Percentiles rank a stretch among this genome's conserved stretches.
Conservation (phyloP, 37 sponge, comb jelly and placozoan genomes). For the Halichondria panicea region DNA sequence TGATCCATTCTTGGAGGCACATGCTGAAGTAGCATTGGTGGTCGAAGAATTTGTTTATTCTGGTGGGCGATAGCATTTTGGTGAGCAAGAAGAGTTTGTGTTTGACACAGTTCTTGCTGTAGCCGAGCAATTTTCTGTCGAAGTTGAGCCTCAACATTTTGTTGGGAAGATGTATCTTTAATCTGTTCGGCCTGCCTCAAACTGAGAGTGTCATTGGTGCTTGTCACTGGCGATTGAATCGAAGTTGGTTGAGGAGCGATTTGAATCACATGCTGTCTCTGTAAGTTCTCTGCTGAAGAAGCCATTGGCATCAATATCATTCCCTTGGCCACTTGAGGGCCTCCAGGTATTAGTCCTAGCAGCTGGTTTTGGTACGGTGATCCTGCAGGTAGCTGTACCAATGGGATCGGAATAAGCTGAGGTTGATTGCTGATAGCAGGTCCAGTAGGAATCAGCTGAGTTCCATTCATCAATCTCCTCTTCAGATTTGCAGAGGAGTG, state of each 20-base stretch:
- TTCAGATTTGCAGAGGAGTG: background rate
- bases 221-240: background rate
- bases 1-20: background rate
- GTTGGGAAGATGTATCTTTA: too few species aligned
- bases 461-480: background rate
- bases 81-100: too few species aligned
- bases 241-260: background rate
- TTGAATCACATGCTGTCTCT: background rate
- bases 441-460: background rate
- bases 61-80: too few species aligned
- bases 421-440: background rate
- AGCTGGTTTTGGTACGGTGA: background rate
- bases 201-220: background rate
- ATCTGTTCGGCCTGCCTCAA: background rate
- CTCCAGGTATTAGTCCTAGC: background rate
- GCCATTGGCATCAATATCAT: too few species aligned
- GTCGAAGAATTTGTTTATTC: too few species aligned
- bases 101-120: conserved; percentile 34
- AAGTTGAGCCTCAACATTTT: conserved; percentile 32
- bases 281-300: too few species aligned
- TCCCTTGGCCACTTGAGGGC: too few species aligned
- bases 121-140: conserved; percentile 40
- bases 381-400: background rate
- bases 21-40: background rate
- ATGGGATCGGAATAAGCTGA: background rate